Percentiles rank a stretch among this genome's conserved stretches.
Evolutionary conservation across 2,888 invertebrate species (phyloP).

Genomic region (Machimus atricapillus): DNA sequence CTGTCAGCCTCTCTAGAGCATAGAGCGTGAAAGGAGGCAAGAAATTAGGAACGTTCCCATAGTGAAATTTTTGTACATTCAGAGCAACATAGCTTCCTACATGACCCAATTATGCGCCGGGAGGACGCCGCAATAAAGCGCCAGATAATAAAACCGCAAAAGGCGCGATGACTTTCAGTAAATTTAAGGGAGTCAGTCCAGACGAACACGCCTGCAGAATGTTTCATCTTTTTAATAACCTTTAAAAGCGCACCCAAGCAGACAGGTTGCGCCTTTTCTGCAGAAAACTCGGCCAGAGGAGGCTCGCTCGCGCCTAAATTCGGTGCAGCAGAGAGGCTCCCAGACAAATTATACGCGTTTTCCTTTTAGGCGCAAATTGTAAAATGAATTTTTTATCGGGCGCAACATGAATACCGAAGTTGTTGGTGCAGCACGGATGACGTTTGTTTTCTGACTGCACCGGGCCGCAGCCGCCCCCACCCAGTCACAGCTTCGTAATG

Average conservation of each 20-base stretch:
- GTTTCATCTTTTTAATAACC: not conserved
- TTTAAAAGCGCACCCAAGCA: not conserved
- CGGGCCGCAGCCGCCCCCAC: not conserved
- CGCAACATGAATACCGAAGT: not conserved
- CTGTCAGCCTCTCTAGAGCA: not conserved
- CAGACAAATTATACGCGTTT: not conserved
- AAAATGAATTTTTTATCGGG: constrained; percentile 14
- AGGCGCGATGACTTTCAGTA: not conserved
- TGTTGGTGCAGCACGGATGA: not conserved
- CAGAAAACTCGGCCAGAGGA: not conserved
- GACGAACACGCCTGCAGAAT: not conserved
- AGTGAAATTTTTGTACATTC: not conserved
- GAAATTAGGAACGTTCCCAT: not conserved
- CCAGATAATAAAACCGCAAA: not conserved
- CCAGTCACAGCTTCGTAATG: not conserved
- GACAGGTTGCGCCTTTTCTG: not conserved
- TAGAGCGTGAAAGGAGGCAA: not conserved
- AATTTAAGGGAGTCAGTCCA: not conserved
- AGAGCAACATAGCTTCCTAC: not conserved
- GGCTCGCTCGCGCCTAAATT: not conserved
- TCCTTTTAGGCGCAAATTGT: not conserved
- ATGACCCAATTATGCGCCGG: not conserved
- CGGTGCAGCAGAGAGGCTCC: not conserved
- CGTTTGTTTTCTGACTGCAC: not conserved
- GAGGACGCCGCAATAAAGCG: not conserved